Conservation (phyloP, 2,888 invertebrate genomes). For the Melangyna quadrimaculata region DNA sequence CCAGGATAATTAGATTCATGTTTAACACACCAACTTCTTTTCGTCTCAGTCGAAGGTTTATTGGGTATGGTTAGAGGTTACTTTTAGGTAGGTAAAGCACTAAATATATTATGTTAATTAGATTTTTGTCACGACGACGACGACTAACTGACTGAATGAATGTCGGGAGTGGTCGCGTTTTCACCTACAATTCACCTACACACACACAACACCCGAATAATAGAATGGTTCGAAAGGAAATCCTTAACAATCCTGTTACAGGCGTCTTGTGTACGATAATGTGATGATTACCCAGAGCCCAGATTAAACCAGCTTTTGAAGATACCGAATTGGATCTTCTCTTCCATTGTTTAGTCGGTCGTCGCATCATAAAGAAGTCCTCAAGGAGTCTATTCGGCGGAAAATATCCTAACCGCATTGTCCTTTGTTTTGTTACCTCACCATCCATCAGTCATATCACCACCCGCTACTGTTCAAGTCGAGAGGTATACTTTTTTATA, state of each 20-base stretch:
- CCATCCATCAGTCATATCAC: neutral
- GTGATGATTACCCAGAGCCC: slow-evolving; percentile 60
- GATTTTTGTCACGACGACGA: slow-evolving; percentile 67
- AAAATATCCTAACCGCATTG: slow-evolving; percentile 62
- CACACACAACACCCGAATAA: neutral
- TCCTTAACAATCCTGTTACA: slow-evolving; percentile 56
- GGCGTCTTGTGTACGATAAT: slow-evolving; percentile 52
- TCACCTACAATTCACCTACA: slow-evolving; percentile 31
- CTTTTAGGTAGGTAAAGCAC: slow-evolving; percentile 20
- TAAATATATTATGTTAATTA: slow-evolving; percentile 71
- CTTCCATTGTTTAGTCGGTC: no score
- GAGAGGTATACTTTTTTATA: neutral
- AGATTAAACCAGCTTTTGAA: slow-evolving; percentile 52
- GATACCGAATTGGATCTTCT: neutral
- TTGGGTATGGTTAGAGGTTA: no score
- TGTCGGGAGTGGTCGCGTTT: slow-evolving; percentile 48
- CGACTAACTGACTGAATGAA: neutral
- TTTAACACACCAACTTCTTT: slow-evolving; percentile 56
- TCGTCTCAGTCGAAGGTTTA: no score
- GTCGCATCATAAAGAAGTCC: slow-evolving; percentile 22
- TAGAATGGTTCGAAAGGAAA: slow-evolving; percentile 6
- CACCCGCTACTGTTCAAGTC: slow-evolving; percentile 54
- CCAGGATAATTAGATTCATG: slow-evolving; percentile 77
- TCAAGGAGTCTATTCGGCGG: slow-evolving; percentile 49
- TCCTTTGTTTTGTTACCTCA: slow-evolving; percentile 63